Conservation (phyloP, 2,888 invertebrate species). For the Pachliopta kotzebuea region DNA sequence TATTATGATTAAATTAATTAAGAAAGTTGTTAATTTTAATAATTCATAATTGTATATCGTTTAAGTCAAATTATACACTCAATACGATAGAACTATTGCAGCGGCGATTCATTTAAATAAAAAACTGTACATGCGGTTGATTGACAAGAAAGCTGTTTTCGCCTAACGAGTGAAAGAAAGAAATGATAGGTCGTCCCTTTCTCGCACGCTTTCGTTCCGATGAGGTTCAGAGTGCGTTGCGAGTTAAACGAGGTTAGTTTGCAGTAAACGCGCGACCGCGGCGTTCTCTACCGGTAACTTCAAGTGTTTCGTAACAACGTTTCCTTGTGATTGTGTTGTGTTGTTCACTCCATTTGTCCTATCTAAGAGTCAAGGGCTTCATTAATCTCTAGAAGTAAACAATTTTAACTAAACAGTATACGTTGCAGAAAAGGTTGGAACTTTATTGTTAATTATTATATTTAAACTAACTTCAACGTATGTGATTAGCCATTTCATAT, state of each 20-base stretch:
- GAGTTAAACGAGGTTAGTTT: slow-evolving; percentile 68
- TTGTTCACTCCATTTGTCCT: slow-evolving; percentile 47
- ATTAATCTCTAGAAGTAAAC: slow-evolving; percentile 52
- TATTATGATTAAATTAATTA: neutral
- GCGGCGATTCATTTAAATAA: neutral
- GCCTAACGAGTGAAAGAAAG: slow-evolving; percentile 59
- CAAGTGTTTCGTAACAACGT: slow-evolving; percentile 57
- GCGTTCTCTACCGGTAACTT: slow-evolving; percentile 72
- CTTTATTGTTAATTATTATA: neutral
- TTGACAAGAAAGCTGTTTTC: slow-evolving; percentile 64
- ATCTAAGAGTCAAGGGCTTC: slow-evolving; percentile 45
- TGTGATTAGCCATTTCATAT: neutral
- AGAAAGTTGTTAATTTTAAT: slow-evolving; percentile 1
- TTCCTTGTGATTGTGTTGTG: slow-evolving; percentile 67
- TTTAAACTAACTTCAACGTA: neutral
- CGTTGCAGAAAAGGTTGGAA: neutral
- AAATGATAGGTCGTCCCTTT: slow-evolving; percentile 71
- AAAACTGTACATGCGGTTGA: slow-evolving; percentile 44
- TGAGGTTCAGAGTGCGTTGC: slow-evolving; percentile 48
- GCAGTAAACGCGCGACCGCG: slow-evolving; percentile 70
- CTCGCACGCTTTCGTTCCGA: slow-evolving; percentile 67
- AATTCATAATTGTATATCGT: neutral
- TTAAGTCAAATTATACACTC: neutral
- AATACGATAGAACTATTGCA: neutral
- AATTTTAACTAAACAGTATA: slow-evolving; percentile 39